Evolutionary conservation across 2,113 vertebrate genomes (phyloP).

Genomic region (Ctenomys sociabilis): DNA sequence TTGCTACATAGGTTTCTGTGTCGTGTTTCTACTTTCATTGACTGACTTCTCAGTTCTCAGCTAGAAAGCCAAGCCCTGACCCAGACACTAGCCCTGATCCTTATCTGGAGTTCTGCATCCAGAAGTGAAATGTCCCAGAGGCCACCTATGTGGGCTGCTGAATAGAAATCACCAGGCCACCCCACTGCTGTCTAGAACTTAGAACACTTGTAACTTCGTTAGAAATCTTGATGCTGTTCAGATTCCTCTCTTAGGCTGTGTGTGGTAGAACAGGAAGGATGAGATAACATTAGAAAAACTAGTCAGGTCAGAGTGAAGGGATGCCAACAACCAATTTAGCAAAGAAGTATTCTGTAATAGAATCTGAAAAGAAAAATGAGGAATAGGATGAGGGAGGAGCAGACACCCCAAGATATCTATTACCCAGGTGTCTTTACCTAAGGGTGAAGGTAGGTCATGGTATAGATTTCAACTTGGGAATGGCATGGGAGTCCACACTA

Average conservation of each 20-base stretch:
- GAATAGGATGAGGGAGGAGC: not conserved
- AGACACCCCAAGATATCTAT: not conserved
- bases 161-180: not conserved
- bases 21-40: not conserved
- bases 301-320: not conserved
- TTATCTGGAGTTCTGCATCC: not conserved
- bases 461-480: not conserved
- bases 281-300: not conserved
- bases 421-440: not conserved
- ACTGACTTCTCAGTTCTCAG: not conserved
- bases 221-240: not conserved
- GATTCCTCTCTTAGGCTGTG: constrained; percentile 2
- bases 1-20: not conserved
- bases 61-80: not conserved
- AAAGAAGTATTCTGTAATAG: not conserved
- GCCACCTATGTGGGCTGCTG: not conserved
- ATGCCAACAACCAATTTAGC: not conserved
- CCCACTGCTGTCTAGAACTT: not conserved
- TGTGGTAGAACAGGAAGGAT: not conserved
- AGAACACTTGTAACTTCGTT: not conserved
- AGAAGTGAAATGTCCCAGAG: not conserved
- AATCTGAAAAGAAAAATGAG: constrained; percentile 36
- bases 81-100: not conserved
- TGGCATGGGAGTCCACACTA: not conserved
- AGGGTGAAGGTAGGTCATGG: not conserved